Evolutionary conservation across 2,797 vertebrate genomes (phyloP), one percentile per base, ranked within the genome.

Genomic region (Phrynocephalus vlangalii): DNA sequence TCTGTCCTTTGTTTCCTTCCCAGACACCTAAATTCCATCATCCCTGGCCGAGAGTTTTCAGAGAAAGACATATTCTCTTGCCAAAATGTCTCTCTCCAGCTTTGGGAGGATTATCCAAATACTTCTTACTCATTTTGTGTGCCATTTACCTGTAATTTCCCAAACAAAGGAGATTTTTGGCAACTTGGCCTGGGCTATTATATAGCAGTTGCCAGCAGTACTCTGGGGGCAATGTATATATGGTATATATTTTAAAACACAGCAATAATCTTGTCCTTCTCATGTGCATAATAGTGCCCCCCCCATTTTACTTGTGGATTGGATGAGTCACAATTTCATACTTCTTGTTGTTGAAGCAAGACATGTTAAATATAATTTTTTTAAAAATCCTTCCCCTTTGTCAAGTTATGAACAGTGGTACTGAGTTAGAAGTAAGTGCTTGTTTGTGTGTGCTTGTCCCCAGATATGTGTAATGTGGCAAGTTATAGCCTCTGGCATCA

Each of bases 151-250:
- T 79, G 78, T 22, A 79, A 79, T 30, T 79, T 33, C 52, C 52
- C n/a, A 9, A 79, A 79, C 52, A 63, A 60, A 79, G 78, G 56
- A n/a, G 52, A 79, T 33, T 20, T 79, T 79, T 79, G n/a, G 52
- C n/a, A 60, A 60, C 52, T 60, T 79, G 30, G 52, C 56, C 78
- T 63, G 78, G 6, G 56, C 18, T 33, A 60, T 79, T 60, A 79
- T 60, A 79, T 30, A 18, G n/a, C 18, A 79, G n/a, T 60, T 79
- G 78, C 52, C 78, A 60, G 77, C 52, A 60, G 77, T 60, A 60
- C 28, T 56, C 77, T 15, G n/a, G 60, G 60, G 30, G 28, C 6
- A 60, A 28, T 66, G 3, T 68, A 44, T 44, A 44, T 44, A 1
- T 44, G 38, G 38, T 44, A 44, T 3, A 44, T 44, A 44, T 70